Evolutionary conservation across 2,113 vertebrate genomes (phyloP).

Genomic region (Monopterus albus): DNA sequence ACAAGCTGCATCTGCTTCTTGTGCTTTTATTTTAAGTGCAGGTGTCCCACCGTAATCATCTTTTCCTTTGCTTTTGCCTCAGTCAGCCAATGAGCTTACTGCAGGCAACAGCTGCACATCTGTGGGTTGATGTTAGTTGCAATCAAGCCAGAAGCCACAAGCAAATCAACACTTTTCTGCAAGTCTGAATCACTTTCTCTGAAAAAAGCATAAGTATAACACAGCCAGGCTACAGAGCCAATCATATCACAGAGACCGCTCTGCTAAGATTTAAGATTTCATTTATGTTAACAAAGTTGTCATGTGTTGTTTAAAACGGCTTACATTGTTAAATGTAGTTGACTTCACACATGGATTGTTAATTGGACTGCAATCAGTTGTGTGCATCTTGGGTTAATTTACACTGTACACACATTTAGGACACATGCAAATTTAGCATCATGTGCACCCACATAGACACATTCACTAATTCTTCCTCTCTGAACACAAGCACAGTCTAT

Average conservation of each 20-base stretch:
- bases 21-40: neutral
- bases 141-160: neutral
- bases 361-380: slow-evolving; percentile 15
- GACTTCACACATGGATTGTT: neutral
- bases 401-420: neutral
- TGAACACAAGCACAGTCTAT: neutral
- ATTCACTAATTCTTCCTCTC: neutral
- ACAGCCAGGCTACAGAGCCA: neutral
- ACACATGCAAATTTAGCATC: neutral
- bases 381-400: slow-evolving; percentile 14
- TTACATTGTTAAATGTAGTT: slow-evolving; percentile 4
- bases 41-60: neutral
- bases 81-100: neutral
- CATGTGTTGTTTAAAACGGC: neutral
- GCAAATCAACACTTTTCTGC: neutral
- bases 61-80: neutral
- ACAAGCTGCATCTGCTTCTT: neutral
- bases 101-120: slow-evolving; percentile 10
- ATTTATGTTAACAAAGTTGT: neutral
- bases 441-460: neutral
- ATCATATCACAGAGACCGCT: accelerated
- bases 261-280: neutral
- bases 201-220: neutral
- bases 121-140: neutral
- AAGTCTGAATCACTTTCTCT: neutral